Conservation (phyloP, 1,140 invertebrate genomes). For the Nephila pilipes region DNA sequence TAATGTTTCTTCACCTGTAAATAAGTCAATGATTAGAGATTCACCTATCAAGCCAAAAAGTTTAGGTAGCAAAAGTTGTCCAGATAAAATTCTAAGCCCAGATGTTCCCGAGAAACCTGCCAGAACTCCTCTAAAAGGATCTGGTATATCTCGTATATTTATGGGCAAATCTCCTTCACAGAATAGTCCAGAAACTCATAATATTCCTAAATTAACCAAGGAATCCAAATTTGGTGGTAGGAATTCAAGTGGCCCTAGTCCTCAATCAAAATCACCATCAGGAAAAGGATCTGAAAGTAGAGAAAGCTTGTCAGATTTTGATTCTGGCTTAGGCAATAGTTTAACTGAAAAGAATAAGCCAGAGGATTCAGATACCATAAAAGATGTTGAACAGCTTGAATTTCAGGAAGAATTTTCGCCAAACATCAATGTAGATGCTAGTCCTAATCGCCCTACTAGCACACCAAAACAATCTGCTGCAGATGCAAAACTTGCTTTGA, state of each 20-base stretch:
- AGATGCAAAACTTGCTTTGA: conserved; percentile 43
- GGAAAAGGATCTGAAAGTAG: conserved; percentile 61
- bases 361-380: conserved; percentile 75
- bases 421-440: not conserved
- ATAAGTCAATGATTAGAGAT: conserved; percentile 34
- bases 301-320: conserved; percentile 70
- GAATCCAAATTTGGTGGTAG: not conserved
- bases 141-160: conserved; percentile 32
- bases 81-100: conserved; percentile 68
- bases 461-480: conserved; percentile 40
- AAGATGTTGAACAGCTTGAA: conserved; percentile 73
- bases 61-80: conserved; percentile 67
- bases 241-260: conserved; percentile 52
- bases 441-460: not conserved
- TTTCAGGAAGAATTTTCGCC: conserved; percentile 65
- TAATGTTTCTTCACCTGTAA: conserved; percentile 49
- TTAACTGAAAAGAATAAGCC: conserved; percentile 71
- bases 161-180: conserved; percentile 19
- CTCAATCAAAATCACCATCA: conserved; percentile 49
- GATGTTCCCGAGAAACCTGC: conserved; percentile 45
- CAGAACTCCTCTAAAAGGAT: conserved; percentile 37
- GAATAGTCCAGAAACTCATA: conserved; percentile 37
- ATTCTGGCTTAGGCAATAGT: conserved; percentile 75
- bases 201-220: not conserved
- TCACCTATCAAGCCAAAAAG: conserved; percentile 62